These are phyloP conservation scores for Epicauta chinensis DNA, from an alignment of 1,140 invertebrate species.

Conservation along the genomic window DNA sequence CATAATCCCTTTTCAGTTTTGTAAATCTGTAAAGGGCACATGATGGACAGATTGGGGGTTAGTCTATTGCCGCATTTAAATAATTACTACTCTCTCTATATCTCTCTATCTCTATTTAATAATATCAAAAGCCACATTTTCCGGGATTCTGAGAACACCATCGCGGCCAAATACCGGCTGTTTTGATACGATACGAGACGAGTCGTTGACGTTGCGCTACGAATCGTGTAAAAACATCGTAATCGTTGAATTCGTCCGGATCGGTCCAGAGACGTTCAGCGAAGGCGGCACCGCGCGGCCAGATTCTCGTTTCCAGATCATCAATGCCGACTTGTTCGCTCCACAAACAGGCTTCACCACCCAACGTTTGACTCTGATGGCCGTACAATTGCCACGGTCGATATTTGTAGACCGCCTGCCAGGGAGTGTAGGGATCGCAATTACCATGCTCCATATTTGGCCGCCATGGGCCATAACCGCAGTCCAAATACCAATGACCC, in stretches of 20 bases:
- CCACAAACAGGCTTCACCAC: conserved; percentile 66
- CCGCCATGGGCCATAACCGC: conserved; percentile 73
- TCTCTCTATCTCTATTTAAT: too few species aligned
- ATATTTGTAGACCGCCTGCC: conserved; percentile 77
- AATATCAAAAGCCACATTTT: conserved; percentile 47
- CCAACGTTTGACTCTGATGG: conserved; percentile 45
- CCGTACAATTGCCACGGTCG: conserved; percentile 54
- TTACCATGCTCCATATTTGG: conserved; percentile 53
- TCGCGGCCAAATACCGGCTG: conserved; percentile 64
- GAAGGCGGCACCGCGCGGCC: conserved; percentile 60
- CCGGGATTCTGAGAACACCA: conserved; percentile 67
- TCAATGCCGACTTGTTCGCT: conserved; percentile 56
- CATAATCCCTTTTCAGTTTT: too few species aligned
- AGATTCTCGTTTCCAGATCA: conserved; percentile 58
- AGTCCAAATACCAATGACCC: conserved; percentile 78
- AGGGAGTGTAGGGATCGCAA: conserved; percentile 71
- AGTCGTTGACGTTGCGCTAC: conserved; percentile 57
- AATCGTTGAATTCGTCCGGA: conserved; percentile 16
- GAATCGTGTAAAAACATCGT: conserved; percentile 58
- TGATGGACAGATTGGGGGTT: too few species aligned
- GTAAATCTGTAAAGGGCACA: too few species aligned
- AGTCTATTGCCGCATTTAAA: too few species aligned
- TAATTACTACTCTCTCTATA: too few species aligned
- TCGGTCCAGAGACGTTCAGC: conserved; percentile 54
- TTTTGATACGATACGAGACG: conserved; percentile 52